Percentiles rank a stretch among this genome's conserved stretches.
These are phyloP conservation scores for Leucoraja erinaceus DNA, from an alignment of 2,113 vertebrate genomes.

Conservation along the genomic window DNA sequence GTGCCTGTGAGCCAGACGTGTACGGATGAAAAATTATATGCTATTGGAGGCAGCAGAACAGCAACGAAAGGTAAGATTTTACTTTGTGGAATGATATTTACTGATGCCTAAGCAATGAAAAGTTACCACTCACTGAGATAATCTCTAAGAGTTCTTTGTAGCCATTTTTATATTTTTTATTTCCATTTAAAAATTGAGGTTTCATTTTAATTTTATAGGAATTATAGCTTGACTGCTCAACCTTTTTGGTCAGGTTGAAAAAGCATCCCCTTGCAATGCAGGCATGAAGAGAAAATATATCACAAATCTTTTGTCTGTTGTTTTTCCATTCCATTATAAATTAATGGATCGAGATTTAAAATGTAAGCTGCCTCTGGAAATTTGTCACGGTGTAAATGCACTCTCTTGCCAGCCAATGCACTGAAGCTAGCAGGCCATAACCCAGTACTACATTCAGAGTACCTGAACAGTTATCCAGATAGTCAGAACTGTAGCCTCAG, in stretches of 20 bases:
- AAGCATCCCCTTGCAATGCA: neutral
- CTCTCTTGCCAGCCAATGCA: neutral
- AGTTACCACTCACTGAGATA: neutral
- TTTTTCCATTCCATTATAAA: neutral
- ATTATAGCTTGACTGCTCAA: neutral
- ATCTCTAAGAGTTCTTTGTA: neutral
- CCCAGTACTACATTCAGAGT: neutral
- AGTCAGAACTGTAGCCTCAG: neutral
- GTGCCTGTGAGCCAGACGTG: neutral
- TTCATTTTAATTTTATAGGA: neutral
- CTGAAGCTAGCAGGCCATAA: neutral
- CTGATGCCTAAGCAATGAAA: neutral
- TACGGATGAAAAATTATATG: too few relatives aligned
- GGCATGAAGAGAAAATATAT: neutral
- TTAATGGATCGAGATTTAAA: neutral
- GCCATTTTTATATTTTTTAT: neutral
- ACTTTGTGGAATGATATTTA: neutral
- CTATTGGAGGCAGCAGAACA: neutral
- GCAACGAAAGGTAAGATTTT: neutral
- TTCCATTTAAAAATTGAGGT: too few relatives aligned
- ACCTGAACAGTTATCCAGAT: neutral
- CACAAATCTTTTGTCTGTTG: neutral
- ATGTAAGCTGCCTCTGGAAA: neutral
- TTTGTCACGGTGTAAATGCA: conserved; percentile 3
- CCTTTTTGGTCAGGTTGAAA: neutral